A percentile compares a stretch with the other conserved stretches of the same genome.
Evolutionary conservation across 2,888 invertebrate species (phyloP).

Genomic region (Pseudococcus jackbeardsleyi): DNA sequence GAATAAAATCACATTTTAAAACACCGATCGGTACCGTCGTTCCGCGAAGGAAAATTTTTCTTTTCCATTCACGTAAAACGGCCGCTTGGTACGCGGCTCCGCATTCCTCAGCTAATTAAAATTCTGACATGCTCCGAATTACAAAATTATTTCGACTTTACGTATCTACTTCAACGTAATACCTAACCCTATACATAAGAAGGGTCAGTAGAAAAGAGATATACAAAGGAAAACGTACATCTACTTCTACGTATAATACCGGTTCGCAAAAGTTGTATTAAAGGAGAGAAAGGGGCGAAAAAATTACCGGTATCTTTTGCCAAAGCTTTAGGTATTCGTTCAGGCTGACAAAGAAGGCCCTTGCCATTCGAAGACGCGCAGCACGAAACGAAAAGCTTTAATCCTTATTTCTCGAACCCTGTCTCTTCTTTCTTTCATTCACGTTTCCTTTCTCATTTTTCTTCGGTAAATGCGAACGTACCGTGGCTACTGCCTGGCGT

Average conservation of each 20-base stretch:
- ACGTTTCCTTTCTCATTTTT: neutral
- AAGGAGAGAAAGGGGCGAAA: neutral
- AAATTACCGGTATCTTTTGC: conserved; percentile 11
- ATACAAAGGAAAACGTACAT: neutral
- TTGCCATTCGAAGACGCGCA: neutral
- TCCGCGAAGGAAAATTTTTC: neutral
- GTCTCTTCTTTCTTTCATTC: neutral
- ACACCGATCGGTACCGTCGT: neutral
- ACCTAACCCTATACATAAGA: neutral
- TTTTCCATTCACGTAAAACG: conserved; percentile 13
- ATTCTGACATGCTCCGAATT: conserved; percentile 18
- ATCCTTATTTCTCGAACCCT: conserved; percentile 8
- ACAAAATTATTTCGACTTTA: neutral
- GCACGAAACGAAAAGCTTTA: neutral
- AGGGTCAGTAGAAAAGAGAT: neutral
- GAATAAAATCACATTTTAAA: conserved; percentile 14
- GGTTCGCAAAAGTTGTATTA: neutral
- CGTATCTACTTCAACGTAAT: neutral
- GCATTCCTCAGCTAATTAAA: conserved; percentile 14
- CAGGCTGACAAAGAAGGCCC: neutral
- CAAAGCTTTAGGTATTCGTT: neutral
- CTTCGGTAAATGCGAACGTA: neutral
- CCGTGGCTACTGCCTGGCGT: too few species aligned
- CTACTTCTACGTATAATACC: neutral
- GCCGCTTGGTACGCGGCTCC: conserved; percentile 6